Base-by-base conservation (phyloP, 1,140 invertebrate genomes). In the Drosophila varians region DNA sequence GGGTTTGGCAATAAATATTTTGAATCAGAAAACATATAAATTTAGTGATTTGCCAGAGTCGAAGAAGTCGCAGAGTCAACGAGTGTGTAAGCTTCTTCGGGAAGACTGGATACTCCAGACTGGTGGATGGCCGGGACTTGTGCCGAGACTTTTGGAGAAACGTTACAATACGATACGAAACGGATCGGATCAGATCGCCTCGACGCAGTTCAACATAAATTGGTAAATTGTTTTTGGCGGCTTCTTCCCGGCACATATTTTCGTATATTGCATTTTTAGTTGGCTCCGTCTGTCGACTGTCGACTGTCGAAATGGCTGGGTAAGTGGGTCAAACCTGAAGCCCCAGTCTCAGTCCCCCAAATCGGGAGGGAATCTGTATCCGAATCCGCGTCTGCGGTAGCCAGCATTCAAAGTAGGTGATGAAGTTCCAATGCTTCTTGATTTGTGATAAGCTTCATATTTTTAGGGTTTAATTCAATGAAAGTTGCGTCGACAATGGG, bases 21-120 rank as follows among this genome's bases (percentile, higher is more conserved):
- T 86, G 78, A 90, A 90, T 90, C 88, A 82, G 79, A 88, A 90
- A 89, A 90, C 83, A 90, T 90, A 90, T 90, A 90, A 90, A 90
- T 90, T 90, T 89, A 77, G 83, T 90, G 88, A 90, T 90, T 90
- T 90, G 79, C 88, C 89, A 89, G 36, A 38, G 36, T 38, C 36
- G 36, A 38, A 38, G 36, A 38, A 38, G 36, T 38, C 36, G 36
- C 48, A 40, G 36, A 74, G 55, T 78, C 48, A 56, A 51, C 68
- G 54, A 77, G 66, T 48, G 58, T 48, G 56, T 46, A 60, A 65
- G 60, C 58, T 60, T 52, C 46, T 47, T 55, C 61, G 28, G 55
- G 0, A 4, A 34, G 42, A 4, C 28, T 11, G 28, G 9, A 31
- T 2, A 31, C 9, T 31, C n/a, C n/a, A 36, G n/a, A 36, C 34